Evolutionary conservation across 2,113 vertebrate species (phyloP).

Genomic region (Pachycephala philippinensis): DNA sequence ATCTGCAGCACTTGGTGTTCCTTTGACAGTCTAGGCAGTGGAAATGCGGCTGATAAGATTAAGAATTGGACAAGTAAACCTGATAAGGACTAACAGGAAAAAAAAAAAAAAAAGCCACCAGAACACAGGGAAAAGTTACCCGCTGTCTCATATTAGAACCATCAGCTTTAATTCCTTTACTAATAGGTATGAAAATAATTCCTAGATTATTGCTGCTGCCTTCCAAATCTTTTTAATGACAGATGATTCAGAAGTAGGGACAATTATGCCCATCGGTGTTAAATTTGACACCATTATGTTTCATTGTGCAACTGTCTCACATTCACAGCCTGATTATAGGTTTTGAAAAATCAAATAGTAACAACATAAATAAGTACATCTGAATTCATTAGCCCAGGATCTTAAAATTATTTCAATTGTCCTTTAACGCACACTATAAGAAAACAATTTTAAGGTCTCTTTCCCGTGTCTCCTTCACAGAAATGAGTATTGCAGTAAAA

Average conservation of each 20-base stretch:
- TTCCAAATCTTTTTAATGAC: not conserved
- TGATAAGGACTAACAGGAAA: not conserved
- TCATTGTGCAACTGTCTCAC: not conserved
- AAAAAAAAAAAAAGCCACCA: not conserved
- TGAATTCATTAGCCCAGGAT: not conserved
- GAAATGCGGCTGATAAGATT: slow-evolving; percentile 20
- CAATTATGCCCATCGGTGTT: not conserved
- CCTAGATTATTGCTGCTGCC: not conserved
- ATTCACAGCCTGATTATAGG: not conserved
- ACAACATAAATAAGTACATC: not conserved
- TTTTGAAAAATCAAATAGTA: not conserved
- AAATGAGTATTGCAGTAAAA: not conserved
- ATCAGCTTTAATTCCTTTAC: not conserved
- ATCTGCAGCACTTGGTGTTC: not conserved
- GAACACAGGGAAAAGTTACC: not conserved
- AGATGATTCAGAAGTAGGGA: not conserved
- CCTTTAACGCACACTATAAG: rapidly evolving
- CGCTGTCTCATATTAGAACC: not conserved
- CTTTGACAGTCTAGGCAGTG: not conserved
- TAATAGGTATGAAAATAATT: not conserved
- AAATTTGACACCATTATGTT: not conserved
- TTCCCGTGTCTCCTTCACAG: not conserved
- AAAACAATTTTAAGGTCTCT: not conserved
- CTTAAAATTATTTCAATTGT: not conserved
- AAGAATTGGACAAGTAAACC: not conserved